phyloP scores from a whole-genome alignment of 2,797 vertebrate genomes.

The Pangasius larnaudii region DNA sequence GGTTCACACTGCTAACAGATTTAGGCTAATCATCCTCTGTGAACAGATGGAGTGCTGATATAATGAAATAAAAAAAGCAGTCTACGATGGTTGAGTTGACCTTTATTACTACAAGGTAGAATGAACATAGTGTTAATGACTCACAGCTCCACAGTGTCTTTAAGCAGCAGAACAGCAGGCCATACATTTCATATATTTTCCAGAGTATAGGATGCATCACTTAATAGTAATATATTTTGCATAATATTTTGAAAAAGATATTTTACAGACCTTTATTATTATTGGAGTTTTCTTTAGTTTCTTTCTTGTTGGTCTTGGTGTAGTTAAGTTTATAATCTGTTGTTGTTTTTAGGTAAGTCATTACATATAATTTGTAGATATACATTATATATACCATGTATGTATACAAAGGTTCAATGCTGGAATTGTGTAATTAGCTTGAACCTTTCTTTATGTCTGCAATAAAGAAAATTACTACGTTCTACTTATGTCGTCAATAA shows the following conservation, averaged over 20 bases:
- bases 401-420: neutral
- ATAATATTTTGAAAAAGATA: neutral
- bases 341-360: neutral
- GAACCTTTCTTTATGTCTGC: neutral
- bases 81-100: conserved; percentile 21
- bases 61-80: neutral
- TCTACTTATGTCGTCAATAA: neutral
- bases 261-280: neutral
- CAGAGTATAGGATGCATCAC: neutral
- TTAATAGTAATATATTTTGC: neutral
- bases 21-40: conserved; percentile 27
- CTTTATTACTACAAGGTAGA: conserved; percentile 23
- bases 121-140: conserved; percentile 31
- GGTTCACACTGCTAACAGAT: conserved; percentile 26
- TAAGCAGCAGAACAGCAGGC: neutral
- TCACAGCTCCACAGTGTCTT: neutral
- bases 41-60: conserved; percentile 35
- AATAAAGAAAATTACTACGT: neutral
- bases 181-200: neutral
- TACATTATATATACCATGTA: neutral
- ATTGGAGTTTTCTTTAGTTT: neutral
- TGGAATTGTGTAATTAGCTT: neutral
- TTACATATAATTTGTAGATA: neutral
- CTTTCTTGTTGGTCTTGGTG: neutral
- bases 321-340: neutral